These are phyloP conservation scores for Hiodon alosoides DNA, from an alignment of 2,113 vertebrate genomes.

Conservation along the genomic window DNA sequence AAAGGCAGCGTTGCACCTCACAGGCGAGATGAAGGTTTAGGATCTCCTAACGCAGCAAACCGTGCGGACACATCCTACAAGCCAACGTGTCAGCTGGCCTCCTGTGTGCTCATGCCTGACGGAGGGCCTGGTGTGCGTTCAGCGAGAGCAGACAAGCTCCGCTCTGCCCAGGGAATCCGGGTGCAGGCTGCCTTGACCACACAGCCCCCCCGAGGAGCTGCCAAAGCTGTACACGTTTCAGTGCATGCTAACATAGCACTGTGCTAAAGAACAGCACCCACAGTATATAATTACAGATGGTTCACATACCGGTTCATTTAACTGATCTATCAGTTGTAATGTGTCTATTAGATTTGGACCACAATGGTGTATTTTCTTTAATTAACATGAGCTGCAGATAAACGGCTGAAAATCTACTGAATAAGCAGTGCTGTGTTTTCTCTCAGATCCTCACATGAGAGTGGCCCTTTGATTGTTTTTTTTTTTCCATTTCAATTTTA, in stretches of 20 bases:
- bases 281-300: background rate
- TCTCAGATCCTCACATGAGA: constrained; percentile 5
- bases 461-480: background rate
- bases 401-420: background rate
- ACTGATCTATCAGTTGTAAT: background rate
- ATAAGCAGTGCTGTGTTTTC: background rate
- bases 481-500: constrained; percentile 16
- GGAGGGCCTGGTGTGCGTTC: background rate
- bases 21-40: constrained; percentile 14
- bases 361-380: too few species aligned
- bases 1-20: constrained; percentile 14
- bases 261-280: background rate
- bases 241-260: constrained; percentile 11
- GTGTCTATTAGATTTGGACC: background rate
- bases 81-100: background rate
- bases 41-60: background rate
- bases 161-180: constrained; percentile 14
- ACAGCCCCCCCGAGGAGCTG: constrained; percentile 23
- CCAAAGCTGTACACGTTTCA: constrained; percentile 23
- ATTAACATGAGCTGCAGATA: too few species aligned
- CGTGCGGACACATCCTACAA: background rate
- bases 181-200: constrained; percentile 27
- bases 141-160: constrained; percentile 22
- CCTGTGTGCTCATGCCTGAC: too few species aligned
- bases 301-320: background rate